Evolutionary conservation across 2,113 vertebrate species (phyloP), one percentile per base, ranked within the genome.

Genomic region (Vombatus ursinus): DNA sequence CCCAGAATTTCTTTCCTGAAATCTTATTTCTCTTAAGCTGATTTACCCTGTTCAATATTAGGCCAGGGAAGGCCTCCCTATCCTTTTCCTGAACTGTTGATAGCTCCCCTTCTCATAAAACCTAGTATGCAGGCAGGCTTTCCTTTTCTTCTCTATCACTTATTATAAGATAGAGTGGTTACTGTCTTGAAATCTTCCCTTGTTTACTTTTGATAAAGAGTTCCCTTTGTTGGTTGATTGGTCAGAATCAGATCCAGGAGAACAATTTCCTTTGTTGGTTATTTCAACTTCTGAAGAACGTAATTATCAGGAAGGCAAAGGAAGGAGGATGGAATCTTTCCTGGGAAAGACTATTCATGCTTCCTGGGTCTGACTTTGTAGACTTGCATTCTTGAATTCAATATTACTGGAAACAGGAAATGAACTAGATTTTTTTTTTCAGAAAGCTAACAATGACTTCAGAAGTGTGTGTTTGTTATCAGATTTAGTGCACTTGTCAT

Each of bases 381-480:
- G 94, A 89, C 96, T 93, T 91, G 22, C 22, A 49, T 97, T 98
- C 98, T 95, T 0, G 9, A 98, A 95, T 93, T 96, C 95, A 91
- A 54, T 44, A 93, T 98, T 96, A 96, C 93, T 96, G 93, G 96
- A 98, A 98, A 98, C 92, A 12, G 12, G 94, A 98, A 98, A 98
- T 97, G 97, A 96, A 95, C 95, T 89, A 50, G 92, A 91, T 97
- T 97, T 95, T 95, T 98, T 93, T 95, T 95, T 98, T 93, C 96
- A 94, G 96, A 98, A 96, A 96, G 96, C 96, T 98, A 97, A 96
- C 96, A 6, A 0, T 98, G 98, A 98, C 98, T 98, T 98, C 97
- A 98, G 97, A 98, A 97, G 96, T 98, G 96, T 98, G 96, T 98
- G 97, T 96, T 98, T 99, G 98, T 98, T 98, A 98, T 98, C 98